These are phyloP conservation scores for Hydractinia echinata DNA, from an alignment of 30 jellyfish, hydroid and myxozoan species.

Conservation along the genomic window DNA sequence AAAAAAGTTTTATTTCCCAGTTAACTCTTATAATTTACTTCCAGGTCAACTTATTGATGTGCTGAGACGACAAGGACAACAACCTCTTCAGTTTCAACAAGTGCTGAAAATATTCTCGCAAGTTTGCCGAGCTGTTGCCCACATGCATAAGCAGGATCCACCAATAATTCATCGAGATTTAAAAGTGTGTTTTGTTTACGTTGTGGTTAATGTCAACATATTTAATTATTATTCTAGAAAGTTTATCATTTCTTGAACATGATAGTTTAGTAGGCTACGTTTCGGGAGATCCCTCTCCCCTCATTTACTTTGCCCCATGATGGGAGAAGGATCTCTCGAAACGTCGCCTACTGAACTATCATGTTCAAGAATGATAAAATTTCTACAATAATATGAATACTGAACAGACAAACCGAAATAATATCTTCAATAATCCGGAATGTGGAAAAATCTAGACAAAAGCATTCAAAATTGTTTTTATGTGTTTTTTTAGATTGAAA, in stretches of 20 bases:
- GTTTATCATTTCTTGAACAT: too few species aligned
- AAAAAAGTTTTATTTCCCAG: not conserved
- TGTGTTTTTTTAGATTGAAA: constrained; percentile 60
- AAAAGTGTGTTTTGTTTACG: constrained; percentile 41
- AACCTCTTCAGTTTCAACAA: constrained; percentile 49
- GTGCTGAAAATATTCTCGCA: constrained; percentile 71
- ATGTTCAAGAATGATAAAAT: too few species aligned
- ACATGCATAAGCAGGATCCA: constrained; percentile 82
- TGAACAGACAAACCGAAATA: too few species aligned
- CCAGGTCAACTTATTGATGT: constrained; percentile 69
- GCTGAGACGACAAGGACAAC: constrained; percentile 41
- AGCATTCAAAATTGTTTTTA: not conserved
- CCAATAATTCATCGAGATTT: constrained; percentile 88
- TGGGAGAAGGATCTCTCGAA: too few species aligned
- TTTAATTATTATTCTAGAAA: not conserved
- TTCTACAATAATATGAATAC: too few species aligned
- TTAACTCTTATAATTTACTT: not conserved
- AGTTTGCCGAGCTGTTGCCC: constrained; percentile 81
- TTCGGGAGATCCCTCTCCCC: too few species aligned
- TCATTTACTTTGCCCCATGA: too few species aligned
- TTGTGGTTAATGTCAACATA: not conserved
- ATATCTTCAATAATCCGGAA: too few species aligned
- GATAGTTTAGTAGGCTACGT: too few species aligned
- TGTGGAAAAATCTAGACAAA: too few species aligned
- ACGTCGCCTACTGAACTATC: too few species aligned